phyloP scores from a whole-genome alignment of 2,113 vertebrate genomes.

The Ondatra zibethicus region DNA sequence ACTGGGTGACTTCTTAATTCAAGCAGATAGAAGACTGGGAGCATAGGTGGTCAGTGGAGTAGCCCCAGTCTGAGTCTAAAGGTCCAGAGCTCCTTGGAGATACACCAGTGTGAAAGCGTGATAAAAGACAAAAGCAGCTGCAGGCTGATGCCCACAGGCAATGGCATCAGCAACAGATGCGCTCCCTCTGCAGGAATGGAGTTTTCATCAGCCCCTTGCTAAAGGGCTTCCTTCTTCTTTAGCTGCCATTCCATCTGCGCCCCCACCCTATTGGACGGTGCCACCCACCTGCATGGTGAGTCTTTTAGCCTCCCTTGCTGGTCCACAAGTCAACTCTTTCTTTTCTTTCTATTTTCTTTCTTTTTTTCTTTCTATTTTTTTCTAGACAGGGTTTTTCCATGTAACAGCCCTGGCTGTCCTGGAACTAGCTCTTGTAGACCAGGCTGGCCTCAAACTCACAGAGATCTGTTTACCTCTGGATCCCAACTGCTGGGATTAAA shows the following conservation, averaged over 20 bases:
- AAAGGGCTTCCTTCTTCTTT: neutral
- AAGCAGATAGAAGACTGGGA: neutral
- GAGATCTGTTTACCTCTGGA: too few species aligned
- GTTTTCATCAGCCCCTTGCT: neutral
- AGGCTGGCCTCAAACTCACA: too few species aligned
- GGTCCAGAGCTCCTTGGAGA: neutral
- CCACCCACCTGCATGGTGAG: neutral
- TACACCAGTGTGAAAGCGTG: neutral
- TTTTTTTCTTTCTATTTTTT: too few species aligned
- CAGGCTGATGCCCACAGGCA: neutral
- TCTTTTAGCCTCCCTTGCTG: neutral
- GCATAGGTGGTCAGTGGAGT: rapidly evolving
- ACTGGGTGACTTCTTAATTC: neutral
- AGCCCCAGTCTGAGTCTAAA: neutral
- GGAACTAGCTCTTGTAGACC: too few species aligned
- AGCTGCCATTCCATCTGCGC: neutral
- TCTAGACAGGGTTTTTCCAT: too few species aligned
- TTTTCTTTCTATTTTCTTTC: too few species aligned
- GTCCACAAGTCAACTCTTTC: too few species aligned
- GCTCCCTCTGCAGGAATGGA: neutral
- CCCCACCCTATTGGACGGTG: too few species aligned
- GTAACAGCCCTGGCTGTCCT: too few species aligned
- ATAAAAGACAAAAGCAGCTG: neutral
- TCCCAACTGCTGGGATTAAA: too few species aligned
- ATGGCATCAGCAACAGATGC: neutral